Evolutionary conservation across 2,888 invertebrate genomes (phyloP).

Genomic region (Drosophila borborema): DNA sequence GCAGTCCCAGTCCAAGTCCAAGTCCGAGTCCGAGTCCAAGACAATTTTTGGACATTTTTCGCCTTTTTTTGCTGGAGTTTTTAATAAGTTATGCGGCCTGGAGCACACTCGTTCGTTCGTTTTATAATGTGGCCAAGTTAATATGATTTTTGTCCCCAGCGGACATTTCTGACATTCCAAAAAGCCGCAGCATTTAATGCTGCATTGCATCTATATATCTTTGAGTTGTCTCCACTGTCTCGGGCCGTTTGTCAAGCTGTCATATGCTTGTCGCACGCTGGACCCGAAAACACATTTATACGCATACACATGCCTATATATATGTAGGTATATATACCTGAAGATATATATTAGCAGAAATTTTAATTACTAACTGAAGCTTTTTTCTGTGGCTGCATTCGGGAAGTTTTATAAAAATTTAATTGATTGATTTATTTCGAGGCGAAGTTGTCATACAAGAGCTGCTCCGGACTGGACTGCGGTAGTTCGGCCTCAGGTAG

Average conservation of each 20-base stretch:
- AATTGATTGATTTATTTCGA: conserved; percentile 85
- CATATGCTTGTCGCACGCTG: conserved; percentile 83
- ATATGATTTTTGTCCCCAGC: conserved; percentile 83
- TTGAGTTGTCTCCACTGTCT: conserved; percentile 44
- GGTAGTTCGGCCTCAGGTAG: conserved; percentile 30
- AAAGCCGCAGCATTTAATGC: conserved; percentile 66
- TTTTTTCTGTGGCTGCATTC: conserved; percentile 50
- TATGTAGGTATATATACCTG: conserved; percentile 6
- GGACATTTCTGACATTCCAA: conserved; percentile 81
- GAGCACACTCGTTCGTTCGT: conserved; percentile 15
- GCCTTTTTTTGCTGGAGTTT: conserved; percentile 51
- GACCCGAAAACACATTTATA: conserved; percentile 9
- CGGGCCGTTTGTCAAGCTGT: conserved; percentile 83
- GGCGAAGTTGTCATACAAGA: conserved; percentile 55
- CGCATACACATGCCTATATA: background rate
- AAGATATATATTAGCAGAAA: conserved; percentile 83
- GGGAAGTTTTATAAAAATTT: conserved; percentile 82
- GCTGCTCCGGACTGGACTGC: conserved; percentile 20
- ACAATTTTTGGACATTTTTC: conserved; percentile 66
- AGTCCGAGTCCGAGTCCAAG: conserved; percentile 27
- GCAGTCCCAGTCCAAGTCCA: background rate
- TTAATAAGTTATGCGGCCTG: conserved; percentile 82
- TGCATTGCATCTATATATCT: conserved; percentile 16
- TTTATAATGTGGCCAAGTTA: conserved; percentile 82
- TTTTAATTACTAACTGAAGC: conserved; percentile 81